A percentile compares a stretch with the other conserved stretches of the same genome.
Evolutionary conservation across 2,113 vertebrate genomes (phyloP).

Genomic region (Ammospiza caudacuta): DNA sequence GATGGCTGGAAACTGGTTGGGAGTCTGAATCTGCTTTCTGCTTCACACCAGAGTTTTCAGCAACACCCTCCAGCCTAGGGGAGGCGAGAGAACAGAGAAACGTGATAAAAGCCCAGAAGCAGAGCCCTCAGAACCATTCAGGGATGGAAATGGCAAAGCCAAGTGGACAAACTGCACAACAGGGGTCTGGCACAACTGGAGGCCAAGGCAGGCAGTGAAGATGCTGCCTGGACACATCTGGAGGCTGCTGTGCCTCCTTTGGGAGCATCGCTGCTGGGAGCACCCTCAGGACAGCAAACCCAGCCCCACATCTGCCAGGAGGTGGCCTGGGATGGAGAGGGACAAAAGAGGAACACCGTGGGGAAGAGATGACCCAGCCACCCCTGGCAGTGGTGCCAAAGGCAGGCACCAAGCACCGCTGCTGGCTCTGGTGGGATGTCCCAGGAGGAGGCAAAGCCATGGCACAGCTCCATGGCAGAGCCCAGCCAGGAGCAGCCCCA

Average conservation of each 20-base stretch:
- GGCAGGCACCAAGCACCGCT: background rate
- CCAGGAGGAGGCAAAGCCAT: fast-evolving
- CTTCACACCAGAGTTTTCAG: background rate
- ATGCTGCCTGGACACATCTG: background rate
- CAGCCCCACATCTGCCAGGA: background rate
- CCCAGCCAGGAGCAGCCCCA: background rate
- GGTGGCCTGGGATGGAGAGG: background rate
- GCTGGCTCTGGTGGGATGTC: background rate
- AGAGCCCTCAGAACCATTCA: background rate
- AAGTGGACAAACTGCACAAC: fast-evolving
- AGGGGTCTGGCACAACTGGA: fast-evolving
- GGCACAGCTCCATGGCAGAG: fast-evolving
- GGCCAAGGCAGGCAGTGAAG: fast-evolving
- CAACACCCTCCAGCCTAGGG: background rate
- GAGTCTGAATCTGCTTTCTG: background rate
- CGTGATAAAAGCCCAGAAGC: background rate
- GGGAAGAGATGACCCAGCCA: background rate
- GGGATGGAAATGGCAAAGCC: background rate
- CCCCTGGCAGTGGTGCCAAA: fast-evolving
- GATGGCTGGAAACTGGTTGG: background rate
- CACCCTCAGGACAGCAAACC: background rate
- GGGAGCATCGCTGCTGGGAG: background rate
- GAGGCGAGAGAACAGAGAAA: background rate
- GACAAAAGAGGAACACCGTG: fast-evolving
- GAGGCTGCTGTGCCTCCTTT: background rate